Evolutionary conservation across 2,113 vertebrate species (phyloP).

Genomic region (Penelope pileata): DNA sequence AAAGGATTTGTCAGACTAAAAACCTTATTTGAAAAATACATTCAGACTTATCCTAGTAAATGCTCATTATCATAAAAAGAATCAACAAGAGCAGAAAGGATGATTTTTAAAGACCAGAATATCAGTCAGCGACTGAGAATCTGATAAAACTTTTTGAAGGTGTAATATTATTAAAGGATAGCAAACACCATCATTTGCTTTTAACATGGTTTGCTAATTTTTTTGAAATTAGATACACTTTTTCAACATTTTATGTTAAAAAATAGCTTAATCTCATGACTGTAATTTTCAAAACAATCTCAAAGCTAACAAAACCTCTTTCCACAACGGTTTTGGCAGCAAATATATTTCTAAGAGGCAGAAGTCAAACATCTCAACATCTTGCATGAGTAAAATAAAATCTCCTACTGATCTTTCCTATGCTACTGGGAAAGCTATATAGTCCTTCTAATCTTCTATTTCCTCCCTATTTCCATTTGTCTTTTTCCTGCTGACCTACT

Average conservation of each 20-base stretch:
- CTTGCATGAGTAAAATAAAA: constrained; percentile 33
- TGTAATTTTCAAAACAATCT: constrained; percentile 57
- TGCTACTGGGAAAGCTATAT: background rate
- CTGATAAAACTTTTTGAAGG: background rate
- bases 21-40: background rate
- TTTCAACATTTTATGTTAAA: constrained; percentile 56
- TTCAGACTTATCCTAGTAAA: background rate
- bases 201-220: constrained; percentile 46
- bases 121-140: background rate
- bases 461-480: background rate
- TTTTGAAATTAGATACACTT: constrained; percentile 59
- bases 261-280: constrained; percentile 59
- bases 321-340: constrained; percentile 67
- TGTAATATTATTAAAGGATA: constrained; percentile 20
- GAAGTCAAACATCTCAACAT: constrained; percentile 34
- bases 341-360: constrained; percentile 61
- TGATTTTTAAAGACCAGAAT: background rate
- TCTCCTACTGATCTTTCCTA: constrained; percentile 17
- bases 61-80: background rate
- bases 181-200: constrained; percentile 30
- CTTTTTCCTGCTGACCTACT: background rate
- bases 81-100: background rate
- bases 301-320: constrained; percentile 64
- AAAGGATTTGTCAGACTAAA: background rate
- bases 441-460: background rate